Conservation (phyloP, 2,888 invertebrate genomes). For the Harpalus rufipes region DNA sequence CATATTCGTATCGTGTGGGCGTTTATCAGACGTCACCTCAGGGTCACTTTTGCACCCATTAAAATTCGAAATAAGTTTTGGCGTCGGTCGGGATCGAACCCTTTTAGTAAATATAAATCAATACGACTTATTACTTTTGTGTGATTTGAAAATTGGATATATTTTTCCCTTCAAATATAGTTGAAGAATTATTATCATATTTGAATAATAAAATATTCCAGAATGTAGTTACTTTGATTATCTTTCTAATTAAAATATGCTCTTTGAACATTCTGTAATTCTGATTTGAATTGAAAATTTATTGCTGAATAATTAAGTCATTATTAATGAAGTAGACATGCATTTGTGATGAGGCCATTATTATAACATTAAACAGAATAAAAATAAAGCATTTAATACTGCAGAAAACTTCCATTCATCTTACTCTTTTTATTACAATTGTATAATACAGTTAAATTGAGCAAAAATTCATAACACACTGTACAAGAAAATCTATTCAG, state of each 20-base stretch:
- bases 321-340: not conserved
- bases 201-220: not conserved
- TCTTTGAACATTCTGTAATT: not conserved
- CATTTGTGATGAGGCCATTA: not conserved
- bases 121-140: too few species aligned
- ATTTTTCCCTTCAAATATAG: too few species aligned
- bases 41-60: too few species aligned
- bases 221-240: not conserved
- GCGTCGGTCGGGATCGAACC: too few species aligned
- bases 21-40: too few species aligned
- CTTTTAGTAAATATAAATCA: too few species aligned
- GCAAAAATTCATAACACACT: not conserved
- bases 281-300: slow-evolving; percentile 2
- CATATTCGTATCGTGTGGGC: too few species aligned
- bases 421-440: not conserved
- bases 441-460: not conserved
- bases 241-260: not conserved
- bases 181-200: too few species aligned
- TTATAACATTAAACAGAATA: not conserved
- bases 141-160: too few species aligned
- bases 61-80: too few species aligned
- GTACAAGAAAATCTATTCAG: not conserved
- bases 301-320: not conserved
- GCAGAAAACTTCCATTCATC: not conserved
- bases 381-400: not conserved